Percentiles rank a stretch among this genome's conserved stretches.
phyloP scores from a whole-genome alignment of 1,140 invertebrate genomes.

The Drosophila equinoxialis region DNA sequence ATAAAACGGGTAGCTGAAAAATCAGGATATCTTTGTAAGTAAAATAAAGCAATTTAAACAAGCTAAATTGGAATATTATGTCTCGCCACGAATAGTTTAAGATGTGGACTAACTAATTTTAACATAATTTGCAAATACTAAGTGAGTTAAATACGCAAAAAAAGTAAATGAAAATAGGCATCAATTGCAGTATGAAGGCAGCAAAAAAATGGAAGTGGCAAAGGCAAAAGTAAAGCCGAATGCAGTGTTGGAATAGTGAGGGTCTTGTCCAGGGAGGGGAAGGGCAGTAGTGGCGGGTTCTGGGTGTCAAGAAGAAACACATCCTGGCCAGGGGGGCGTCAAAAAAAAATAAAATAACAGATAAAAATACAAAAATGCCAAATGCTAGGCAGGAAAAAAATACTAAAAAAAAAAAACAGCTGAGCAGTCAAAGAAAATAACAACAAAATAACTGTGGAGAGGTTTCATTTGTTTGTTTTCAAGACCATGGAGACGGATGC shows the following conservation, averaged over 20 bases:
- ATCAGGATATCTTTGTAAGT: constrained; percentile 78
- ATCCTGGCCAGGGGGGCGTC: not conserved
- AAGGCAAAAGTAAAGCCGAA: constrained; percentile 12
- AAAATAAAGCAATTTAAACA: constrained; percentile 56
- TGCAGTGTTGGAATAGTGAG: constrained; percentile 8
- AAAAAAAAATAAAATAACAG: not conserved
- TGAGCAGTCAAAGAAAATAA: constrained; percentile 2
- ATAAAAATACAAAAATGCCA: not conserved
- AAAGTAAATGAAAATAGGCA: constrained; percentile 52
- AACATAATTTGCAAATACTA: constrained; percentile 36
- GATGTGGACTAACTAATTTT: constrained; percentile 47
- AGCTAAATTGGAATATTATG: constrained; percentile 15
- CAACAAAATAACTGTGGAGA: not conserved
- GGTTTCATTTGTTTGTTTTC: not conserved
- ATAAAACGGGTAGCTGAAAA: constrained; percentile 60
- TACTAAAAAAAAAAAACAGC: constrained; percentile 3
- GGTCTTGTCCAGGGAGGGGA: not conserved
- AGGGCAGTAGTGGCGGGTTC: not conserved
- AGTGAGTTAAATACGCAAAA: constrained; percentile 32
- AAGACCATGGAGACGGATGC: constrained; percentile 61
- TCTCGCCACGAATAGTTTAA: constrained; percentile 44
- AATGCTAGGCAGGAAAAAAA: not conserved
- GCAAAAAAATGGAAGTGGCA: constrained; percentile 10
- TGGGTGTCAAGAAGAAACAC: constrained; percentile 1
- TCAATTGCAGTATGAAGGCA: constrained; percentile 41